phyloP scores from a whole-genome alignment of 1,140 invertebrate genomes.

The Aphidius ervi region DNA sequence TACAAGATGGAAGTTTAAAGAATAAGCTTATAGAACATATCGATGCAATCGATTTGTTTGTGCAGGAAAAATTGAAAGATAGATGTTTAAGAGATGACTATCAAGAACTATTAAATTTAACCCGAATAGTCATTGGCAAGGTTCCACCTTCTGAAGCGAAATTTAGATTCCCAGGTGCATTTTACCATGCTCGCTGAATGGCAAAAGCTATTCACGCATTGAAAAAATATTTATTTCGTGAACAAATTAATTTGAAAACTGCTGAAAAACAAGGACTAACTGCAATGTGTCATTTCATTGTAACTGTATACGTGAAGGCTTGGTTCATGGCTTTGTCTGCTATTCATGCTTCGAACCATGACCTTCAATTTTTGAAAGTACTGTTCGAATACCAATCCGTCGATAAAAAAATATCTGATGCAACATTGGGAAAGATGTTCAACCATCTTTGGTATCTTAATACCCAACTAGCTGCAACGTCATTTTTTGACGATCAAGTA shows the following conservation, averaged over 20 bases:
- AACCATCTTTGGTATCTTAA: constrained; percentile 37
- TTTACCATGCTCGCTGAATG: constrained; percentile 30
- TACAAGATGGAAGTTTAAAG: no score
- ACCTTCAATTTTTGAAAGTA: constrained; percentile 19
- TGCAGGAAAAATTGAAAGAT: not conserved
- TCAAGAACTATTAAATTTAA: constrained; percentile 24
- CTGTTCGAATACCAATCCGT: constrained; percentile 19
- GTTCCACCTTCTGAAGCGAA: constrained; percentile 8
- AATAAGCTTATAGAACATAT: no score
- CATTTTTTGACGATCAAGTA: constrained; percentile 34
- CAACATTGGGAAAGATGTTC: constrained; percentile 25
- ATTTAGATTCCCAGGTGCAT: constrained; percentile 24
- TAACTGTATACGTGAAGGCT: constrained; percentile 20
- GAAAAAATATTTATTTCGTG: constrained; percentile 27
- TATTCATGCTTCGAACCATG: constrained; percentile 16
- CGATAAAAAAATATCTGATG: constrained; percentile 23
- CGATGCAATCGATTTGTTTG: not conserved
- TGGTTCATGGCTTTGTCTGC: constrained; percentile 22
- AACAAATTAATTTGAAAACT: constrained; percentile 24
- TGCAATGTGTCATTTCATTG: constrained; percentile 22
- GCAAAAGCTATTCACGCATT: constrained; percentile 27
- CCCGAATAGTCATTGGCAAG: constrained; percentile 24
- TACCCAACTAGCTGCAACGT: constrained; percentile 25
- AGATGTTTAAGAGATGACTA: constrained; percentile 22
- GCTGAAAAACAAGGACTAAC: constrained; percentile 8